Evolutionary conservation across 2,113 vertebrate genomes (phyloP), one percentile per base, ranked within the genome.

Genomic region (Psephotus haematonotus): DNA sequence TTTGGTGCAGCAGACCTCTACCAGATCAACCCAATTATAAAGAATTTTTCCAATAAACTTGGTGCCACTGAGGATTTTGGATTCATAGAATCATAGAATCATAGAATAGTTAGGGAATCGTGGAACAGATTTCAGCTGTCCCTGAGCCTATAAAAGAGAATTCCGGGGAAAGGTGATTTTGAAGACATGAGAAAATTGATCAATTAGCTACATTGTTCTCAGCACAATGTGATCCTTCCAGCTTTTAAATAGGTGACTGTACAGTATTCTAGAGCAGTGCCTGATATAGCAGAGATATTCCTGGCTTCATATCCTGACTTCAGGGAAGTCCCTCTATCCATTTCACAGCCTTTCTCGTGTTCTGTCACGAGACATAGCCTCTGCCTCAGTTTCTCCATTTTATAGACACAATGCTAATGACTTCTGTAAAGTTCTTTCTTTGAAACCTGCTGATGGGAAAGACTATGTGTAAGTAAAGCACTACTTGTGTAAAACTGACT

Each of bases 311-410:
- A 52, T 29, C 17, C 22, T 37, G 68, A 57, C 67, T 72, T 82
- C 49, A 52, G 37, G 63, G 47, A 90, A 87, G 35, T 14, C 13
- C 12, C 7, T 79, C 29, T 79, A 27, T 28, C 47, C 27, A 23
- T 82, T 72, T 82, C n/a, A 57, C 53, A 77, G 75, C 18, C 76
- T 85, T 47, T 50, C 29, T 82, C 3, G 1, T 37, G 31, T 52
- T 88, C 59, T 92, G 24, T 27, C 57, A 35, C 0, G 7, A 1
- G n/a, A 74, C 27, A 68, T 13, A 79, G 75, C 41, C 25, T 35
- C n/a, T 90, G 71, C 68, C 92, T 92, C 92, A 63, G 71, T 92
- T 94, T 93, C 82, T 88, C 46, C 44, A 41, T 33, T 75, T 82
- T 44, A 52, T 12, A 69, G 35, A 29, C 68, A 82, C 10, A 86